Evolutionary conservation across 2,113 vertebrate species (phyloP).

Genomic region (Helogale parvula): DNA sequence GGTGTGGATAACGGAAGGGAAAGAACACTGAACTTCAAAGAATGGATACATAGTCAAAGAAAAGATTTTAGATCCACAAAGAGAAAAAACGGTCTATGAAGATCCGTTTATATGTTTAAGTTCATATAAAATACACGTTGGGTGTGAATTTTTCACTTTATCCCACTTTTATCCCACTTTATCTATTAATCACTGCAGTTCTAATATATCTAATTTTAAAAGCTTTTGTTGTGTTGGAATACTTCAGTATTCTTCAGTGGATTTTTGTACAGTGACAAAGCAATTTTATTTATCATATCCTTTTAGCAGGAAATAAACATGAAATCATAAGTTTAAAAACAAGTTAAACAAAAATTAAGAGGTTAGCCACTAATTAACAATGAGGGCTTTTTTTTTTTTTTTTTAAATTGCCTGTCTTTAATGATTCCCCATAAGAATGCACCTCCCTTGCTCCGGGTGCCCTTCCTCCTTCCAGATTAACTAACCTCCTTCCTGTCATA

Average conservation of each 20-base stretch:
- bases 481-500: not conserved
- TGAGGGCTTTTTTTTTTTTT: not conserved
- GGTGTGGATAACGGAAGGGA: not conserved
- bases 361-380: not conserved
- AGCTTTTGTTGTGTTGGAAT: not conserved
- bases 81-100: not conserved
- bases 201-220: not conserved
- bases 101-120: not conserved
- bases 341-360: not conserved
- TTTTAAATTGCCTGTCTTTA: not conserved
- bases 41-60: not conserved
- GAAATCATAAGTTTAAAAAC: not conserved
- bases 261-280: not conserved
- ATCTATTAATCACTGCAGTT: not conserved
- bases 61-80: not conserved
- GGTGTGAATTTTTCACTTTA: not conserved
- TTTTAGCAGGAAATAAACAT: not conserved
- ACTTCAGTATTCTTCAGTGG: not conserved
- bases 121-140: not conserved
- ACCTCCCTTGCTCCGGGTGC: not conserved
- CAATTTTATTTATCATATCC: not conserved
- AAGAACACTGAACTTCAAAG: not conserved
- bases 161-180: not conserved
- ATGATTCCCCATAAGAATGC: not conserved
- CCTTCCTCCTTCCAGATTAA: not conserved